Base-by-base conservation (phyloP, 2,113 vertebrate species). In the Periophthalmus modestus region DNA sequence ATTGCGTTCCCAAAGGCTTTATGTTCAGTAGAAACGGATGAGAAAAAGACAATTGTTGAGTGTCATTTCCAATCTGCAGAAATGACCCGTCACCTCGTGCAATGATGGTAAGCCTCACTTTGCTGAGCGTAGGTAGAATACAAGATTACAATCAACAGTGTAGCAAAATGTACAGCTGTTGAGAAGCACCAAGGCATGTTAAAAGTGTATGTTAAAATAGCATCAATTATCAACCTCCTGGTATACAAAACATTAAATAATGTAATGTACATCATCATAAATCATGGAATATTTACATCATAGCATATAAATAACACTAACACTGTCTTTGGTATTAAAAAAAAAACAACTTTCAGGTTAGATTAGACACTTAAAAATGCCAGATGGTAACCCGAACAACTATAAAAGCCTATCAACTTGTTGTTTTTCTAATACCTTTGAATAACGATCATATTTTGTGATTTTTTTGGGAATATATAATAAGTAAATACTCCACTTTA, bases 341-440 rank as follows among this genome's bases (percentile, higher is more conserved):
- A 48, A 46, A 59, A 50, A 80, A n/a, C n/a, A n/a, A n/a, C n/a
- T n/a, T 81, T 78, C 62, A 74, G 68, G 70, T 88, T 77, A 81
- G 83, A 89, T 89, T 86, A 82, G 66, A 87, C 76, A 82, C 69
- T 74, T 81, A 36, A 81, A 86, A 82, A 75, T 74, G 73, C 65
- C 79, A 78, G 81, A 83, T 82, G 80, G 76, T 72, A 67, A 73
- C 33, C 1, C 6, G 69, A 65, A 69, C 11, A 43, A 43, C 1
- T 46, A 47, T 48, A 43, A 65, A 65, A 39, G 2, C 34, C 24
- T 18, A 62, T 18, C 19, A 36, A 65, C 43, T 43, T n/a, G 10
- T 65, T 65, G n/a, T 65, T 62, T 65, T 34, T 43, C 7, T 9
- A 28, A 28, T 28, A 28, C 7, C 34, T 39, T n/a, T n/a, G n/a